Evolutionary conservation across 2,888 invertebrate species (phyloP).

Genomic region (Amblyteles armatorius): DNA sequence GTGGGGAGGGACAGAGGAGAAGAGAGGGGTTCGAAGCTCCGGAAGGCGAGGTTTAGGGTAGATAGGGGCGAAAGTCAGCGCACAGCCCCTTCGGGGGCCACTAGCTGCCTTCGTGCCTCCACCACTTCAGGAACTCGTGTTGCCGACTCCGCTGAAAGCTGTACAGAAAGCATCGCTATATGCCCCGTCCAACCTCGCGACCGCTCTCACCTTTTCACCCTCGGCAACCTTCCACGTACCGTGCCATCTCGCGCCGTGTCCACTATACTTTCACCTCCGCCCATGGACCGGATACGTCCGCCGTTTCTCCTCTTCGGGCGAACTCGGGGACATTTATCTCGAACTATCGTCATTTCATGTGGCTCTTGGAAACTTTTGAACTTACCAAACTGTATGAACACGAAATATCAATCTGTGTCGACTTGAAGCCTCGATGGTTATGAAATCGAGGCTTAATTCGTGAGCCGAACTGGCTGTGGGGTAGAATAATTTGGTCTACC

Average conservation of each 20-base stretch:
- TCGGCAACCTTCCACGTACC: slow-evolving; percentile 66
- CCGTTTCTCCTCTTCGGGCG: neutral
- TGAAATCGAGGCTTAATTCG: neutral
- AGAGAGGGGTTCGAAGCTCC: slow-evolving; percentile 47
- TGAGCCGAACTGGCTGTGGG: neutral
- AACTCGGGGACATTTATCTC: slow-evolving; percentile 26
- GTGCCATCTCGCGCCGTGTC: slow-evolving; percentile 53
- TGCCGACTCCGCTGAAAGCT: slow-evolving; percentile 82
- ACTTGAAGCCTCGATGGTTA: neutral
- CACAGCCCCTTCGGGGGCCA: slow-evolving; percentile 83
- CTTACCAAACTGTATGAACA: neutral
- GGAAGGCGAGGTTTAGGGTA: slow-evolving; percentile 69
- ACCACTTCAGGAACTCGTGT: slow-evolving; percentile 81
- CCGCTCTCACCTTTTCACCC: slow-evolving; percentile 72
- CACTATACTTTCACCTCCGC: slow-evolving; percentile 22
- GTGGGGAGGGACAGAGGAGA: neutral
- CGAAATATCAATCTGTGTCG: slow-evolving; percentile 19
- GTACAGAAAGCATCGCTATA: slow-evolving; percentile 75
- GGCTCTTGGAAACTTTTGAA: slow-evolving; percentile 1
- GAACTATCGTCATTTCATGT: neutral
- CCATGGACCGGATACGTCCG: neutral
- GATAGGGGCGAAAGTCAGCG: slow-evolving; percentile 78
- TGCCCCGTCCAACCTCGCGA: slow-evolving; percentile 68
- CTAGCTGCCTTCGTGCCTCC: slow-evolving; percentile 81
- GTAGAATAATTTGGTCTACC: too few relatives aligned